Evolutionary conservation across 2,113 vertebrate genomes (phyloP).

Genomic region (Pluvialis apricaria): DNA sequence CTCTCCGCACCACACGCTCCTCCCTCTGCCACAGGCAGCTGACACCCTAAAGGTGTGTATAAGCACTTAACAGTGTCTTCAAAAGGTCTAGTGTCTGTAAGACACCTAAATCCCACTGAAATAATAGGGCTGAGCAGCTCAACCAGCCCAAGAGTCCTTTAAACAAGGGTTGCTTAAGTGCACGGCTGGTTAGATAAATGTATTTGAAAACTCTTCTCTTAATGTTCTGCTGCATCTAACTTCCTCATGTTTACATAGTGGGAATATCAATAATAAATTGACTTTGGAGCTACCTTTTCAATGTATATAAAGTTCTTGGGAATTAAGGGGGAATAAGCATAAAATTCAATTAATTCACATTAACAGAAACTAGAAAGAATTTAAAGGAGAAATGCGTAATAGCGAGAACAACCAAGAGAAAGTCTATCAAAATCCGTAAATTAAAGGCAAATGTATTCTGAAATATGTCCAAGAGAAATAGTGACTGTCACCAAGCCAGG

Average conservation of each 20-base stretch:
- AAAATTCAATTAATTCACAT: background rate
- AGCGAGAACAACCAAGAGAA: background rate
- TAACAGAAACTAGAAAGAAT: background rate
- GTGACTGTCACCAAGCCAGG: background rate
- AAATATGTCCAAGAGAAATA: constrained; percentile 18
- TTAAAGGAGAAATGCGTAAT: background rate
- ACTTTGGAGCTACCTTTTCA: background rate
- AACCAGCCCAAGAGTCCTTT: background rate
- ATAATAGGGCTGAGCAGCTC: background rate
- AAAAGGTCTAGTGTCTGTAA: background rate
- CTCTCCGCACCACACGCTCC: background rate
- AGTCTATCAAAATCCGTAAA: constrained; percentile 14
- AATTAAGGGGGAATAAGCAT: background rate
- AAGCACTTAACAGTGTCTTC: background rate
- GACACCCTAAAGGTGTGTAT: background rate
- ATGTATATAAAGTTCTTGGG: background rate
- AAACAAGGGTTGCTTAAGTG: background rate
- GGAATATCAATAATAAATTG: background rate
- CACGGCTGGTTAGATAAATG: background rate
- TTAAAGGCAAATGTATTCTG: background rate
- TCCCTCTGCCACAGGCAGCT: background rate
- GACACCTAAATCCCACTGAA: background rate
- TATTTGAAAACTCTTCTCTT: background rate
- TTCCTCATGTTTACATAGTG: background rate
- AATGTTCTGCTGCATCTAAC: background rate